Conservation (phyloP, 1,140 invertebrate genomes). For the Sycobia sp. region DNA sequence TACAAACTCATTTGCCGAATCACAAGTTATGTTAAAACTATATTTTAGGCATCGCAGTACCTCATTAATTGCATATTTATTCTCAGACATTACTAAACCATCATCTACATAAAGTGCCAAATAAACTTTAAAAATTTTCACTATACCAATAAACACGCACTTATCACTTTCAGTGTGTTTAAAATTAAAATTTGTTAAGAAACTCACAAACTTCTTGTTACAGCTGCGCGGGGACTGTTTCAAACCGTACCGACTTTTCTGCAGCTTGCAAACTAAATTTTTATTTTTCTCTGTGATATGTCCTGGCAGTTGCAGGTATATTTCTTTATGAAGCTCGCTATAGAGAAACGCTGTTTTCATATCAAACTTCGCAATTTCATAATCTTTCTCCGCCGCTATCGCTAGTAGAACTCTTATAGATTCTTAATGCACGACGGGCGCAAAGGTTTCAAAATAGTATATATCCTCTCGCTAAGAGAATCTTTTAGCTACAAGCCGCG, state of each 20-base stretch:
- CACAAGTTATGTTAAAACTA: conserved; percentile 32
- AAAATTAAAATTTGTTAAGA: conserved; percentile 40
- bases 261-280: neutral
- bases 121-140: conserved; percentile 36
- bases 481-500: too few relatives aligned
- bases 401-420: conserved; percentile 41
- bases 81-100: too few relatives aligned
- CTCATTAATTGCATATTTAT: too few relatives aligned
- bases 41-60: conserved; percentile 29
- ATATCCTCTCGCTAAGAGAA: conserved; percentile 40
- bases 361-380: too few relatives aligned
- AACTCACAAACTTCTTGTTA: conserved; percentile 42
- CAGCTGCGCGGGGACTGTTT: conserved; percentile 37
- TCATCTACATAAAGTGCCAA: conserved; percentile 43
- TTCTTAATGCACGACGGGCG: too few relatives aligned
- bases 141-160: conserved; percentile 40
- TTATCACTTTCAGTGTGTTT: conserved; percentile 36
- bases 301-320: conserved; percentile 47
- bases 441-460: too few relatives aligned
- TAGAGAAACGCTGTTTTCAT: too few relatives aligned
- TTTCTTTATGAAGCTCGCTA: too few relatives aligned
- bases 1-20: neutral
- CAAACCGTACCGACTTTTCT: conserved; percentile 28
- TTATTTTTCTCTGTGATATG: conserved; percentile 13
- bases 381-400: conserved; percentile 19